A percentile compares a stretch with the other conserved stretches of the same genome.
Conservation (phyloP, 2,888 invertebrate genomes). For the Actias luna region DNA sequence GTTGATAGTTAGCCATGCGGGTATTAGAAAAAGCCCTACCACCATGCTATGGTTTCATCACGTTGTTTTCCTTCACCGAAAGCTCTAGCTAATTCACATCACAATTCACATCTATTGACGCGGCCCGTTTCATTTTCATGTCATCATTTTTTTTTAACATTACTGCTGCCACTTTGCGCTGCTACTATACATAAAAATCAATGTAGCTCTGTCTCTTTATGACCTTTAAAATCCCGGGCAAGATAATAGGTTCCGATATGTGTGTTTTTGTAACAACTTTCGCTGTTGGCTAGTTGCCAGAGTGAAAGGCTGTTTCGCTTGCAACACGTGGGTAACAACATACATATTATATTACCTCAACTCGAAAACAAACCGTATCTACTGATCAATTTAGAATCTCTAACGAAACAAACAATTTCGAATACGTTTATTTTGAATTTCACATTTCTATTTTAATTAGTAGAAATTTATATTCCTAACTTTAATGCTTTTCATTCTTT, state of each 20-base stretch:
- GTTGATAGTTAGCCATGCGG: too few species aligned
- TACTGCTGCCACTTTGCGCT: too few species aligned
- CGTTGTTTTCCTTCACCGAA: too few species aligned
- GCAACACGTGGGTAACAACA: conserved; percentile 17
- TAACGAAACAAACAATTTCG: background rate
- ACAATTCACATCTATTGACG: too few species aligned
- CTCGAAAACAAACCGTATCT: background rate
- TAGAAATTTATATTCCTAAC: background rate
- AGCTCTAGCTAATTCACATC: too few species aligned
- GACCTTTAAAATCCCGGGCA: background rate
- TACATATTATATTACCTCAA: conserved; percentile 24
- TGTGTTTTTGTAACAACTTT: conserved; percentile 34
- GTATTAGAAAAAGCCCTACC: too few species aligned
- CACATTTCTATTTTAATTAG: conserved; percentile 3
- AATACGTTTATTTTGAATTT: background rate
- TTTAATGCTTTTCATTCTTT: background rate
- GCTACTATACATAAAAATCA: too few species aligned
- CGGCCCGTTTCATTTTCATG: too few species aligned
- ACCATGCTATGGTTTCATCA: too few species aligned
- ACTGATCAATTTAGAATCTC: background rate
- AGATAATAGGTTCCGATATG: conserved; percentile 3
- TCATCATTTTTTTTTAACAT: too few species aligned
- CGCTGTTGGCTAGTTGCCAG: conserved; percentile 31
- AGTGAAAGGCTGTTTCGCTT: conserved; percentile 42
- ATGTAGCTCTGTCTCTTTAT: background rate